A percentile compares a stretch with the other conserved stretches of the same genome.
phyloP scores from a whole-genome alignment of 2,888 invertebrate species.

The Graphium colonna region DNA sequence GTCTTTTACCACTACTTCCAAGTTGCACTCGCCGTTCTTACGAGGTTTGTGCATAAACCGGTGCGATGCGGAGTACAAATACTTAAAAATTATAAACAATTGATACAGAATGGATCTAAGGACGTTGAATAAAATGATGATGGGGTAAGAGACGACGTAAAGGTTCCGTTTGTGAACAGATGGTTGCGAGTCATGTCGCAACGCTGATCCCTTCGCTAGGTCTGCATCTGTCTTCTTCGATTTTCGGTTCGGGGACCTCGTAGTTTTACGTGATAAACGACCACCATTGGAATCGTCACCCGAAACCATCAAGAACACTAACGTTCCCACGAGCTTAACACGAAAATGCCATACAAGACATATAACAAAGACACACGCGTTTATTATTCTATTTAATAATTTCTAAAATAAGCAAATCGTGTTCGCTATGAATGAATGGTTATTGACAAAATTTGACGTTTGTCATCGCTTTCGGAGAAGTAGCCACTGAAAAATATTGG shows the following conservation, averaged over 20 bases:
- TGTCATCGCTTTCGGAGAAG: conserved; percentile 18
- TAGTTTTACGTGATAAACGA: conserved; percentile 84
- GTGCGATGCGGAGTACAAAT: conserved; percentile 90
- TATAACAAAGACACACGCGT: conserved; percentile 61
- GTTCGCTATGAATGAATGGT: conserved; percentile 43
- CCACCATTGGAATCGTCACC: conserved; percentile 80
- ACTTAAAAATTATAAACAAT: conserved; percentile 91
- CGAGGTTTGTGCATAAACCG: conserved; percentile 85
- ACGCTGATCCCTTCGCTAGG: conserved; percentile 81
- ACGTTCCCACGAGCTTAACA: conserved; percentile 58
- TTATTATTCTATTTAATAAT: conserved; percentile 53
- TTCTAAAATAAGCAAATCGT: conserved; percentile 50
- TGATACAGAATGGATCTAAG: conserved; percentile 91
- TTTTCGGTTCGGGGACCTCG: conserved; percentile 83
- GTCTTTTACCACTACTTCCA: conserved; percentile 81
- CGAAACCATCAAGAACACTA: conserved; percentile 78
- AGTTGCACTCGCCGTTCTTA: conserved; percentile 76
- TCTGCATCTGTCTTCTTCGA: conserved; percentile 82
- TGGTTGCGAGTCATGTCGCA: conserved; percentile 81
- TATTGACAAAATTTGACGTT: conserved; percentile 42
- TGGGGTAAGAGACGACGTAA: conserved; percentile 92
- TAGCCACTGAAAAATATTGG: conserved; percentile 16
- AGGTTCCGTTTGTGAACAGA: conserved; percentile 93
- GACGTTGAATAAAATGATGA: conserved; percentile 92
- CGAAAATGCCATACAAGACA: conserved; percentile 66